These are phyloP conservation scores for Gallinago undulata DNA, from an alignment of 2,113 vertebrate species.

Conservation along the genomic window DNA sequence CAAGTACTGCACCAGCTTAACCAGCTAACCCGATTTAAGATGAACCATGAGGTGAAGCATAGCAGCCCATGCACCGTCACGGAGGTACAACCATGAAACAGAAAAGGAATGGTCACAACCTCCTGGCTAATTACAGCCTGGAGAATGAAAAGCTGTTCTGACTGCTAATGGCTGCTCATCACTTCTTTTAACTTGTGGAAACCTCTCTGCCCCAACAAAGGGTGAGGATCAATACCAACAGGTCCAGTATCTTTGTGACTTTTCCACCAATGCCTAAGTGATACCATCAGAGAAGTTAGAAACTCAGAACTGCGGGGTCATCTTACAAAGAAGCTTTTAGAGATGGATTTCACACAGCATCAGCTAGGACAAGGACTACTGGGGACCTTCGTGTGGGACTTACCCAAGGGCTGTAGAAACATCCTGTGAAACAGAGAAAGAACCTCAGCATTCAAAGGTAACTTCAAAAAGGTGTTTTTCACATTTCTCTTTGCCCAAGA, in stretches of 20 bases:
- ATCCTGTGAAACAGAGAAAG: neutral
- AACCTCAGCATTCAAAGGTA: neutral
- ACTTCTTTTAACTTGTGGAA: neutral
- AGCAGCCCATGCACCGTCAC: neutral
- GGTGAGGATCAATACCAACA: rapidly evolving
- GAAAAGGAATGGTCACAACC: neutral
- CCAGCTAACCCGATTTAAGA: neutral
- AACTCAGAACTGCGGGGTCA: neutral
- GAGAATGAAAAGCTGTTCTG: neutral
- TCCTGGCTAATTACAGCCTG: neutral
- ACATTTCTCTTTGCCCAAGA: neutral
- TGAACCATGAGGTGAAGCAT: neutral
- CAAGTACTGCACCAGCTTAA: neutral
- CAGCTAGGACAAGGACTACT: neutral
- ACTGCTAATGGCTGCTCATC: neutral
- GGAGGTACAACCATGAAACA: neutral
- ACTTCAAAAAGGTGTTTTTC: neutral
- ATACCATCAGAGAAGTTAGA: neutral
- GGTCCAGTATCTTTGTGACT: neutral
- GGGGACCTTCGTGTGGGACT: neutral
- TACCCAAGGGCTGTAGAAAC: neutral
- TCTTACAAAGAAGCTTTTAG: neutral
- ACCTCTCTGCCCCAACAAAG: neutral
- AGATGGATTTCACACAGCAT: neutral
- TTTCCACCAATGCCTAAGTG: neutral